Conservation (phyloP, 2,888 invertebrate genomes). For the Allygus modestus region DNA sequence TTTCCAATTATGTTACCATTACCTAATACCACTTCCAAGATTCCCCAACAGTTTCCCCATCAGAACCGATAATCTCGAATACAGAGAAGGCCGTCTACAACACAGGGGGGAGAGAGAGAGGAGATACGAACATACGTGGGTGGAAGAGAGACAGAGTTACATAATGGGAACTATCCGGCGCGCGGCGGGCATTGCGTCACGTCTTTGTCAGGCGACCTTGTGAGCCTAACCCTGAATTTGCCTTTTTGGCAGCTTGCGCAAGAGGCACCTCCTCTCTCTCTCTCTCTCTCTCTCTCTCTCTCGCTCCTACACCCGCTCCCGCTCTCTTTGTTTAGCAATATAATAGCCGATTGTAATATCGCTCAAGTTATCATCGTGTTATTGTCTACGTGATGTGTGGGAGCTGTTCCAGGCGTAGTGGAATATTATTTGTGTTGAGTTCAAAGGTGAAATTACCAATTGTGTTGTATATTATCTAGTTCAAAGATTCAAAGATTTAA, state of each 20-base stretch:
- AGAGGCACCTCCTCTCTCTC: background rate
- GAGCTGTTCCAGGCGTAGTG: too few relatives aligned
- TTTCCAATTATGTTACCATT: too few relatives aligned
- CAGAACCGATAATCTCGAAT: too few relatives aligned
- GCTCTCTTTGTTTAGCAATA: background rate
- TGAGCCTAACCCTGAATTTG: slow-evolving; percentile 33
- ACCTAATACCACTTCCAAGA: too few relatives aligned
- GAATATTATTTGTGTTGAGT: too few relatives aligned
- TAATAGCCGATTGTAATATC: background rate
- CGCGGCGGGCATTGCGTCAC: slow-evolving; percentile 12
- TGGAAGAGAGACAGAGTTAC: slow-evolving; percentile 21
- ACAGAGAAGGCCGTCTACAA: too few relatives aligned
- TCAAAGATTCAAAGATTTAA: too few relatives aligned
- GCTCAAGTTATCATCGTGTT: too few relatives aligned
- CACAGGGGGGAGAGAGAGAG: too few relatives aligned
- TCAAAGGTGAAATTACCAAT: too few relatives aligned
- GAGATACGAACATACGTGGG: background rate
- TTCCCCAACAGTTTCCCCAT: too few relatives aligned
- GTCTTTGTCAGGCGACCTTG: slow-evolving; percentile 31
- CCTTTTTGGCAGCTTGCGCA: slow-evolving; percentile 45
- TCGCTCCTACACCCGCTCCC: background rate
- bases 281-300: background rate
- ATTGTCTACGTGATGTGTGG: background rate
- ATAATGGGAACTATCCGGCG: slow-evolving; percentile 35
- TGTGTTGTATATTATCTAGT: too few relatives aligned